These are phyloP conservation scores for Melanogrammus aeglefinus DNA, from an alignment of 2,797 vertebrate species.

Conservation along the genomic window DNA sequence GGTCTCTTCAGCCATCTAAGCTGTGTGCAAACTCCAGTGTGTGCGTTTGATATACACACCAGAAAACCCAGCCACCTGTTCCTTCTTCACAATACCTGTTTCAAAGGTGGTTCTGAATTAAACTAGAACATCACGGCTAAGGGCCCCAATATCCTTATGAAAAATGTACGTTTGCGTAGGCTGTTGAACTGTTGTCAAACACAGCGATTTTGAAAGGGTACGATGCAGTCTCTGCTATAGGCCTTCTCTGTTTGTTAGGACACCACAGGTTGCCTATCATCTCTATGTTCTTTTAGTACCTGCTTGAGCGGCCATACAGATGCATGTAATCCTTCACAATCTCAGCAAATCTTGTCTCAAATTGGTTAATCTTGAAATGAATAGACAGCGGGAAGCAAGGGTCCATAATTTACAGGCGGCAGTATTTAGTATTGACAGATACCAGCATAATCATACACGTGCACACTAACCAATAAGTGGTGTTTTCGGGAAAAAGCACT, in stretches of 20 bases:
- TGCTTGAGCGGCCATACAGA: too few relatives aligned
- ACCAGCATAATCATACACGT: too few relatives aligned
- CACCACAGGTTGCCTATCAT: too few relatives aligned
- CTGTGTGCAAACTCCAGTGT: conserved; percentile 5
- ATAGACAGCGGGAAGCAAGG: background rate
- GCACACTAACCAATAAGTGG: too few relatives aligned
- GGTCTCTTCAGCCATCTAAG: conserved; percentile 21
- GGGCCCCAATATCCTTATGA: background rate
- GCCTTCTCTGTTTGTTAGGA: too few relatives aligned
- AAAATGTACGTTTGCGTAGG: background rate
- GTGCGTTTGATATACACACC: conserved; percentile 18
- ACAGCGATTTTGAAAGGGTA: background rate
- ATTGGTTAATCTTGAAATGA: background rate
- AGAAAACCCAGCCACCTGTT: conserved; percentile 1
- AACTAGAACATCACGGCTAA: background rate
- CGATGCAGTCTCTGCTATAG: background rate
- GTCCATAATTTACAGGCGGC: too few relatives aligned
- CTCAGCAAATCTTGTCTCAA: too few relatives aligned
- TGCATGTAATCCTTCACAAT: too few relatives aligned
- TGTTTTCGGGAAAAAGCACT: background rate
- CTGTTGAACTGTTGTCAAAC: background rate
- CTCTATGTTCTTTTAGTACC: too few relatives aligned
- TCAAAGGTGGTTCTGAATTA: background rate
- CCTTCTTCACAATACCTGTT: background rate
- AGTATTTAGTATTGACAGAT: too few relatives aligned